Percentiles rank a stretch among this genome's conserved stretches.
Evolutionary conservation across 2,797 vertebrate species (phyloP).

Genomic region (Adrianichthys oophorus): DNA sequence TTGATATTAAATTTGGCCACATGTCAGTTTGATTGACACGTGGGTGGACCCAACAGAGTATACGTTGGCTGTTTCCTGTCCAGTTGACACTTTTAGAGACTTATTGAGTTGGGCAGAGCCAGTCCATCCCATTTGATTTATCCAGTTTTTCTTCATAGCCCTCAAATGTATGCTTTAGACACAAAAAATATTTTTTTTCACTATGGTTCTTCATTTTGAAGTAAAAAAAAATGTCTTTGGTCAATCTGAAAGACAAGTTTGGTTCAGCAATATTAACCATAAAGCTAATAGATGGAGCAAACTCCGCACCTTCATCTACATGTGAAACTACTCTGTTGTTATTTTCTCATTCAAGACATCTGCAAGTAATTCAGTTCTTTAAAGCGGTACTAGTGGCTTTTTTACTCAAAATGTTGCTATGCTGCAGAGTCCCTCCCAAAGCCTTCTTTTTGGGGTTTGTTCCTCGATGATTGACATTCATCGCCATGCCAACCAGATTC

Average conservation of each 20-base stretch:
- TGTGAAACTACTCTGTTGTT: slow-evolving; percentile 23
- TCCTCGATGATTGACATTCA: neutral
- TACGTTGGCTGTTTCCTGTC: too few species aligned
- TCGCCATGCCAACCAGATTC: too few species aligned
- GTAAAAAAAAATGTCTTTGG: slow-evolving; percentile 3
- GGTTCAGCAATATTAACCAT: slow-evolving; percentile 20
- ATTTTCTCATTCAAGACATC: slow-evolving; percentile 17
- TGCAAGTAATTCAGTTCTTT: slow-evolving; percentile 14
- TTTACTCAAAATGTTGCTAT: neutral
- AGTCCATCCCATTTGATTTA: too few species aligned
- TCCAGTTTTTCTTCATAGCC: too few species aligned
- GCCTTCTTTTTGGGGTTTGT: neutral
- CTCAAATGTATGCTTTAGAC: too few species aligned
- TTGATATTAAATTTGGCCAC: too few species aligned
- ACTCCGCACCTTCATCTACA: neutral
- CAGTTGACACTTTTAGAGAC: too few species aligned
- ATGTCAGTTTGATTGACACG: too few species aligned
- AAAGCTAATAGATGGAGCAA: neutral
- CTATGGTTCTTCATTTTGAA: neutral
- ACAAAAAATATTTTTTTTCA: too few species aligned
- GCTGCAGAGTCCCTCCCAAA: neutral
- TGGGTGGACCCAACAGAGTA: too few species aligned
- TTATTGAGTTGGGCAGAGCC: too few species aligned
- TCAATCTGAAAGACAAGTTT: slow-evolving; percentile 2
- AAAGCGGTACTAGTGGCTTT: slow-evolving; percentile 1